Evolutionary conservation across 2,113 vertebrate genomes (phyloP).

Genomic region (Clarias macrocephalus): DNA sequence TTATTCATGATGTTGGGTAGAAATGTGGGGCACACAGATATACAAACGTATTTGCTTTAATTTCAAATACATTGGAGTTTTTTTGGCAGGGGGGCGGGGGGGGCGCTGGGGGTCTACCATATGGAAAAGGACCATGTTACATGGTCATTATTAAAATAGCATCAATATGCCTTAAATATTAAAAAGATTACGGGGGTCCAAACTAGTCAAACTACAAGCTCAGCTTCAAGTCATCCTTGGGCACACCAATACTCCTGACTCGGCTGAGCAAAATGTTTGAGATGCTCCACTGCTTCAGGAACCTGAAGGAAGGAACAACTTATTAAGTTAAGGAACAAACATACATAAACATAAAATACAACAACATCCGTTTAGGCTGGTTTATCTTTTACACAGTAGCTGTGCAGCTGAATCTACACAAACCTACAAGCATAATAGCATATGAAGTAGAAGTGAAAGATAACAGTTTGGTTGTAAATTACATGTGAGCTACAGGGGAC

Average conservation of each 20-base stretch:
- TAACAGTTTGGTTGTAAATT: neutral
- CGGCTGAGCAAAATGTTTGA: neutral
- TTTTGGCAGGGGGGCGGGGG: too few species aligned
- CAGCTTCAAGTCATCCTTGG: neutral
- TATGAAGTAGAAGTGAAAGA: neutral
- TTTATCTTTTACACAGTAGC: neutral
- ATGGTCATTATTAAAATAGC: neutral
- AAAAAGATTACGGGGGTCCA: neutral
- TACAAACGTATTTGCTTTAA: constrained; percentile 61
- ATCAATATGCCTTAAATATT: neutral
- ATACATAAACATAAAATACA: neutral
- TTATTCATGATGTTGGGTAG: constrained; percentile 68
- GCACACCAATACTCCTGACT: neutral
- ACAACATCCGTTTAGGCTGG: neutral
- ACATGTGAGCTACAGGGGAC: neutral
- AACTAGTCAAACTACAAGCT: neutral
- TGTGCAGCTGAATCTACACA: neutral
- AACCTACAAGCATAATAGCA: neutral
- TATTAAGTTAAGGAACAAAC: neutral
- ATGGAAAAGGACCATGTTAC: constrained; percentile 26
- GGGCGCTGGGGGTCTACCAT: constrained; percentile 53
- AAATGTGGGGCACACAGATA: constrained; percentile 57
- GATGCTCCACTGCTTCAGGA: neutral
- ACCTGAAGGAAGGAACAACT: neutral
- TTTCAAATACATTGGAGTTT: constrained; percentile 64